Evolutionary conservation across 2,113 vertebrate genomes (phyloP).

Genomic region (Muntiacus muntjak): DNA sequence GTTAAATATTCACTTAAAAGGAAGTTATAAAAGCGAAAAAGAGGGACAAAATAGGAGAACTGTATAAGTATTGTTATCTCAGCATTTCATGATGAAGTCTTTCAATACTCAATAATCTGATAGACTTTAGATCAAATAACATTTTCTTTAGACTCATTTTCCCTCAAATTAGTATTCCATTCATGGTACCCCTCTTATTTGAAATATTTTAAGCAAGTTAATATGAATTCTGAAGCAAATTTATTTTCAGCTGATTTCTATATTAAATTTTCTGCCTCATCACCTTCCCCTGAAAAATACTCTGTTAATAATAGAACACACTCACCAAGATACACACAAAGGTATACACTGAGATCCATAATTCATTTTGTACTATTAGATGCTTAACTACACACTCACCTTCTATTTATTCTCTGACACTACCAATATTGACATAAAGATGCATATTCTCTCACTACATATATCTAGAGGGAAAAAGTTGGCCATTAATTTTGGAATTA

Average conservation of each 20-base stretch:
- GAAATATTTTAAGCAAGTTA: slow-evolving; percentile 1
- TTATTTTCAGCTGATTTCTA: slow-evolving; percentile 5
- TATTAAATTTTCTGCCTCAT: slow-evolving; percentile 25
- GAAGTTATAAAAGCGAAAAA: background rate
- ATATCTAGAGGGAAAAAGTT: background rate
- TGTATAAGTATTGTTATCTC: background rate
- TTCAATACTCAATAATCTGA: background rate
- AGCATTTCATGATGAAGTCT: background rate
- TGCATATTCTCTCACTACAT: background rate
- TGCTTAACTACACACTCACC: background rate
- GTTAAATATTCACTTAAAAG: background rate
- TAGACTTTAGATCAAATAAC: background rate
- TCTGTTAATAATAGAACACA: background rate
- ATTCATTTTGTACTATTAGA: background rate
- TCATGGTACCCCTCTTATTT: background rate
- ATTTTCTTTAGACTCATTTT: background rate
- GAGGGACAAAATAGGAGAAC: background rate
- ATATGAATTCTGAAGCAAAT: background rate
- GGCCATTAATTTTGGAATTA: slow-evolving; percentile 71
- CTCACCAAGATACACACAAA: background rate
- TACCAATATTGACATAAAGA: background rate
- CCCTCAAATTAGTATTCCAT: background rate
- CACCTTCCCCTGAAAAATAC: background rate
- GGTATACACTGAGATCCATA: background rate
- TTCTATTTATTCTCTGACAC: background rate